These are phyloP conservation scores for Benthosema pterotum DNA, from an alignment of 2,797 vertebrate genomes.

Conservation along the genomic window DNA sequence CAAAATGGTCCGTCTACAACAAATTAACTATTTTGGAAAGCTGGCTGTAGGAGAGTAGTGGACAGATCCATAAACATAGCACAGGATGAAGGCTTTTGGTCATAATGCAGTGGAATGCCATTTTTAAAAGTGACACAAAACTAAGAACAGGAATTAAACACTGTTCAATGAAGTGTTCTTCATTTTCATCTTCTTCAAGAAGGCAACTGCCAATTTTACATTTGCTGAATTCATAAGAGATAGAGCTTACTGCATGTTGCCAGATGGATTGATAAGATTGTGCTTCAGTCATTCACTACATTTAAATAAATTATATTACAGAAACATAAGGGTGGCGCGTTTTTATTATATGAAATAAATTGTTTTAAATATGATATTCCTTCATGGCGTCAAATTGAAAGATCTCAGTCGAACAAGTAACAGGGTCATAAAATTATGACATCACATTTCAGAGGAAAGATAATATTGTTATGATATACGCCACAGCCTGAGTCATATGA, in stretches of 20 bases:
- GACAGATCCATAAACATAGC: slow-evolving; percentile 7
- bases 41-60: slow-evolving; percentile 16
- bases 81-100: slow-evolving; percentile 27
- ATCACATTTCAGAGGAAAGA: too few species aligned
- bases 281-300: neutral
- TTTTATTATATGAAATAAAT: too few species aligned
- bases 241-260: neutral
- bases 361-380: too few species aligned
- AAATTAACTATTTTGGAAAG: slow-evolving; percentile 45
- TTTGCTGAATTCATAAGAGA: too few species aligned
- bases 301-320: slow-evolving; percentile 12
- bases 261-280: neutral
- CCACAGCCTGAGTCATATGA: too few species aligned
- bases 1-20: slow-evolving; percentile 41
- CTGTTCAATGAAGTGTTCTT: too few species aligned
- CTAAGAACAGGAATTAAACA: neutral
- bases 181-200: slow-evolving; percentile 7
- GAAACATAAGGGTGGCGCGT: too few species aligned
- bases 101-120: slow-evolving; percentile 23
- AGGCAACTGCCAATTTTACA: too few species aligned
- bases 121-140: neutral
- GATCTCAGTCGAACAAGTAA: too few species aligned
- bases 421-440: too few species aligned
- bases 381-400: too few species aligned
- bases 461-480: too few species aligned